Evolutionary conservation across 2,797 vertebrate species (phyloP).

Genomic region (Miopithecus talapoin): DNA sequence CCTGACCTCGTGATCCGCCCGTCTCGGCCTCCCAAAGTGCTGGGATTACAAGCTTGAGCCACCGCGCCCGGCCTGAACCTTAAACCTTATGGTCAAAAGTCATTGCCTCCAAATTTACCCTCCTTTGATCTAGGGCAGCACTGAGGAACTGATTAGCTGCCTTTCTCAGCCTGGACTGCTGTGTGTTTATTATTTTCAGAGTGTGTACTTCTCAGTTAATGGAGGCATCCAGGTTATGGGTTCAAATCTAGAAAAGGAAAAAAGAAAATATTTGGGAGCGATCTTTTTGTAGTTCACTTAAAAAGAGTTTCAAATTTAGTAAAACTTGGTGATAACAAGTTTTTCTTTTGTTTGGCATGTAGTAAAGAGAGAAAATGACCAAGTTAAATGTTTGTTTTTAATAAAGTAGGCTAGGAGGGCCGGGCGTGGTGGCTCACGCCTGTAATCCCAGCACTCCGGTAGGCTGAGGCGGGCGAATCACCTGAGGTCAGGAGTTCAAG

Average conservation of each 20-base stretch:
- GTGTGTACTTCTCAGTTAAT: background rate
- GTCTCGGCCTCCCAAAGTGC: no score
- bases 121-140: fast-evolving
- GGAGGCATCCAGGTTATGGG: background rate
- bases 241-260: background rate
- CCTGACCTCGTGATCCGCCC: no score
- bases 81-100: background rate
- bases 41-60: no score
- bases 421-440: no score
- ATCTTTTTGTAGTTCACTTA: background rate
- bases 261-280: background rate
- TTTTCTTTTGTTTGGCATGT: background rate
- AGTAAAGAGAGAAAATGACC: background rate
- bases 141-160: no score
- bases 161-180: background rate
- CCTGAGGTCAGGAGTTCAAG: no score
- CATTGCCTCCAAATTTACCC: background rate
- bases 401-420: background rate
- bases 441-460: no score
- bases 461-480: no score
- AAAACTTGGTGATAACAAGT: background rate
- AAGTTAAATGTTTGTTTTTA: background rate
- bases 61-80: background rate
- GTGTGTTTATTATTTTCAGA: background rate
- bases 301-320: background rate